Base-by-base conservation (phyloP, 2,797 vertebrate genomes). In the Danionella dracula region DNA sequence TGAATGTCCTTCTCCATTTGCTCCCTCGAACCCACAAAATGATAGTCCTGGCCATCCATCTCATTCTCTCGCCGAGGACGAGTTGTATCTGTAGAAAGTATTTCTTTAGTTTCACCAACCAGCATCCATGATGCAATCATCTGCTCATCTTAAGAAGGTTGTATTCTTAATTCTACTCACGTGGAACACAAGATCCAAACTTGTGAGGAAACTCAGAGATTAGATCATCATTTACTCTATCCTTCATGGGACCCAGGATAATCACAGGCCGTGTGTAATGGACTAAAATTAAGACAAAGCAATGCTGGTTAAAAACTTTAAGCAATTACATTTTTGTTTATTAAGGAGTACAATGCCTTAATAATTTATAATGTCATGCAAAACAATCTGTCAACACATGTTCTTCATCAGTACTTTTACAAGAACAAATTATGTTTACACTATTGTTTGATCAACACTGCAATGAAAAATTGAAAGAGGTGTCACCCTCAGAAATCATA, bases 1-100 rank as follows among this genome's bases (percentile, higher is more conserved):
- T 99, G 97, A 82, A 99, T 99, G 77, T 99, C 97, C 56, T 98
- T 99, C 86, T 99, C 97, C 97, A 98, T 98, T 79, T 98, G 95
- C 59, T 99, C 96, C 19, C 95, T 90, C 2, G 97, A 99, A 1
- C 50, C 86, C 13, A 99, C 95, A 11, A 99, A 99, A 85, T 99
- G 96, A 73, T 99, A 99, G 80, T 99, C 97, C 78, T 98, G 96
- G 0, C 96, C 97, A 0, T 98, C 96, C 66, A 98, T 92, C 80
- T 99, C 97, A 0, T 92, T 94, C 62, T 98, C 97, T 35, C 95
- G 90, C 76, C 94, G 88, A 12, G 94, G 92, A 79, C 96, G 91
- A 73, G 97, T 99, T 3, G 96, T 98, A 79, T 99, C 97, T 99
- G 85, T 9, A 2, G 11, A 58, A 10, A 12, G 17, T 1, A 16